Evolutionary conservation across 2,113 vertebrate genomes (phyloP).

Genomic region (Orthochromis malagaraziensis): DNA sequence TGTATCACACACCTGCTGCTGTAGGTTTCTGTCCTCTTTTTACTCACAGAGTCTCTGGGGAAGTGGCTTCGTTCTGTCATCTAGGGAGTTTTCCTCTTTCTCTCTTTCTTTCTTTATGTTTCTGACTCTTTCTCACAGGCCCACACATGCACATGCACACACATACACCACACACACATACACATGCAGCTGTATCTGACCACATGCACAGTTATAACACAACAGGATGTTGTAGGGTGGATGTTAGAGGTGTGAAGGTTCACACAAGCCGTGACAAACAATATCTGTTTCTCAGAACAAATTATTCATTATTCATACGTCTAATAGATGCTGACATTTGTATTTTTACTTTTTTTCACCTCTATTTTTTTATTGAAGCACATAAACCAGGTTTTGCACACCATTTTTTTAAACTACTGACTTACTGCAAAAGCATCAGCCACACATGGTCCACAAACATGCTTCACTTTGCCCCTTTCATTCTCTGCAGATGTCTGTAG

Average conservation of each 20-base stretch:
- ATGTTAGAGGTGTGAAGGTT: conserved; percentile 58
- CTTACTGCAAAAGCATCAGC: background rate
- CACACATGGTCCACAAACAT: background rate
- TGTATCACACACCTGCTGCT: conserved; percentile 37
- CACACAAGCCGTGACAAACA: conserved; percentile 44
- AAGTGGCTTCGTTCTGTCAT: conserved; percentile 33
- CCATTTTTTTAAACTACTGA: background rate
- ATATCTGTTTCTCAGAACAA: conserved; percentile 31
- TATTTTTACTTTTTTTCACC: background rate
- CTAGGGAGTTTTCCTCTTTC: conserved; percentile 49
- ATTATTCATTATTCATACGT: background rate
- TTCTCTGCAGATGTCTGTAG: conserved; percentile 13
- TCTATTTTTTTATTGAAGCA: background rate
- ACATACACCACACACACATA: background rate
- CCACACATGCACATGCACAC: background rate
- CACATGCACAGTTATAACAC: conserved; percentile 51
- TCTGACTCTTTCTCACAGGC: background rate
- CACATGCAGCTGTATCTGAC: conserved; percentile 47
- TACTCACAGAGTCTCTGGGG: conserved; percentile 27
- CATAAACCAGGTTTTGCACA: background rate
- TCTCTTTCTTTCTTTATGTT: conserved; percentile 17
- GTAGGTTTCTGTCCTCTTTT: conserved; percentile 1
- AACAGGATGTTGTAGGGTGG: conserved; percentile 65
- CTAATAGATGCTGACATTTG: background rate
- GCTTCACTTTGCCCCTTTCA: background rate